Evolutionary conservation across 2,888 invertebrate species (phyloP).

Genomic region (Ischnus inquisitorius): DNA sequence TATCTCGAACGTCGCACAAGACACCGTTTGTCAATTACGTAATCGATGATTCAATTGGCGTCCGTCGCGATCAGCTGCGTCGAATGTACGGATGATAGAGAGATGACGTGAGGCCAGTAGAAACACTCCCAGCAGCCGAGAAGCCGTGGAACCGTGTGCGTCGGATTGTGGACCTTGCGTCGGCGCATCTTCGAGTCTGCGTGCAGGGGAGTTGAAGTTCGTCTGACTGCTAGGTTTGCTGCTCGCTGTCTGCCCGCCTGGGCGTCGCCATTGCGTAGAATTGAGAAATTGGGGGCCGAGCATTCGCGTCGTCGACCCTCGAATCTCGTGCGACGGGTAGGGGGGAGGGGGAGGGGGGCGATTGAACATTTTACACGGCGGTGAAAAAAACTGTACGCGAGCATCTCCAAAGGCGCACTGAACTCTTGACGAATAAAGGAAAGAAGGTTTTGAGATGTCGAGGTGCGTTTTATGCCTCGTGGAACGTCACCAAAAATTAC

Average conservation of each 20-base stretch:
- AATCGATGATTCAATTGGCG: slow-evolving; percentile 39
- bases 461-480: background rate
- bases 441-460: background rate
- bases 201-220: slow-evolving; percentile 74
- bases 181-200: slow-evolving; percentile 78
- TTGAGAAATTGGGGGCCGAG: slow-evolving; percentile 73
- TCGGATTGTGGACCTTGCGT: slow-evolving; percentile 68
- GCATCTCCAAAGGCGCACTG: background rate
- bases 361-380: slow-evolving; percentile 38
- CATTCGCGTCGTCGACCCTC: slow-evolving; percentile 69
- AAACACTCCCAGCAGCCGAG: slow-evolving; percentile 70
- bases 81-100: slow-evolving; percentile 12
- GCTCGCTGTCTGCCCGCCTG: slow-evolving; percentile 67
- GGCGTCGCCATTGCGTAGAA: slow-evolving; percentile 83
- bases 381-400: slow-evolving; percentile 32
- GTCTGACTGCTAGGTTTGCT: slow-evolving; percentile 67
- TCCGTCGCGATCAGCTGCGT: slow-evolving; percentile 33
- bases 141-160: slow-evolving; percentile 64
- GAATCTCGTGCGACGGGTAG: slow-evolving; percentile 60
- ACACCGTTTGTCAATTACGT: slow-evolving; percentile 10
- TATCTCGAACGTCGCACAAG: slow-evolving; percentile 17
- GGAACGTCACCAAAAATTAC: background rate
- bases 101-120: slow-evolving; percentile 54
- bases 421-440: background rate
- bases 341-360: slow-evolving; percentile 69